phyloP scores from a whole-genome alignment of 2,888 invertebrate species.

The Papilio demoleus region DNA sequence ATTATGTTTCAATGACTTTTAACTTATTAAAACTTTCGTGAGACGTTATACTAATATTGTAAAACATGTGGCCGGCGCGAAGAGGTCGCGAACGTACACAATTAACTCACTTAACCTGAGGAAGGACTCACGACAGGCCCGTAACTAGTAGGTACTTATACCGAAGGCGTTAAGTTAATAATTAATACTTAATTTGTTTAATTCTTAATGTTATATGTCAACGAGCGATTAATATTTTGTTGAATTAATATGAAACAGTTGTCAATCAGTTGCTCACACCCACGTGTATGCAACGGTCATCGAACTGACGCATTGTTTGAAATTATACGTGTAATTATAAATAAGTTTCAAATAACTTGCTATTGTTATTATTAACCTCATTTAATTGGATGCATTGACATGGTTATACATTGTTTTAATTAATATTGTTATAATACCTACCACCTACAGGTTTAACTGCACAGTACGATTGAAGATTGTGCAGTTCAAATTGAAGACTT shows the following conservation, averaged over 20 bases:
- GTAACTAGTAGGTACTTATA: too few relatives aligned
- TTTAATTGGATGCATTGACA: background rate
- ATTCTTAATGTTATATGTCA: constrained; percentile 5
- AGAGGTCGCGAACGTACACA: too few relatives aligned
- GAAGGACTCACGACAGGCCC: too few relatives aligned
- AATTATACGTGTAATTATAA: constrained; percentile 8
- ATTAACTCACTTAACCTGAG: too few relatives aligned
- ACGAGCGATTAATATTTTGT: background rate
- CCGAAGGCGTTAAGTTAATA: too few relatives aligned
- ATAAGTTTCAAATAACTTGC: background rate
- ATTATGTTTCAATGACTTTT: background rate
- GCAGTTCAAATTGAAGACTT: background rate
- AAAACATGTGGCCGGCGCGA: too few relatives aligned
- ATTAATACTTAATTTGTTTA: background rate
- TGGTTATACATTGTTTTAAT: background rate
- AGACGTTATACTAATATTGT: too few relatives aligned
- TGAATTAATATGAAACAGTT: constrained; percentile 15
- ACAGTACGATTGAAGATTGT: background rate
- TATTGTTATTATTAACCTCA: background rate
- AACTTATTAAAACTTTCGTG: too few relatives aligned
- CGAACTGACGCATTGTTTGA: constrained; percentile 11
- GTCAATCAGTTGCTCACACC: constrained; percentile 18
- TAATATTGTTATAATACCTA: background rate
- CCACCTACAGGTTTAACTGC: background rate
- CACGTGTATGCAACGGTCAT: constrained; percentile 22